Percentiles rank a stretch among this genome's conserved stretches.
phyloP scores from a whole-genome alignment of 2,797 vertebrate genomes.

The Fringilla coelebs region DNA sequence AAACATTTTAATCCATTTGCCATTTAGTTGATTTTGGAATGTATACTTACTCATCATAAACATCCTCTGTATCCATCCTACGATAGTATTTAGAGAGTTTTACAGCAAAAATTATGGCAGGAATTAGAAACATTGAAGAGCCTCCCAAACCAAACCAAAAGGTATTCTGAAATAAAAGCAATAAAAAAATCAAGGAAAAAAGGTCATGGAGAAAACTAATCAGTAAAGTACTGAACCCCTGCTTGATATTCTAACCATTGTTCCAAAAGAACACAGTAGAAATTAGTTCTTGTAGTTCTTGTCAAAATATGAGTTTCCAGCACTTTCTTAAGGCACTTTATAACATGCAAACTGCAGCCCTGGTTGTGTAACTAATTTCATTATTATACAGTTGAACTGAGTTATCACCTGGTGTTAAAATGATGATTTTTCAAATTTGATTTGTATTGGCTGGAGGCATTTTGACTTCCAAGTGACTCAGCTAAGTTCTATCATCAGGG shows the following conservation, averaged over 20 bases:
- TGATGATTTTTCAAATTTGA: not conserved
- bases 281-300: not conserved
- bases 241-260: not conserved
- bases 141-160: conserved; percentile 97
- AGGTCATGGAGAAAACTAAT: not conserved
- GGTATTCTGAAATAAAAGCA: conserved; percentile 81
- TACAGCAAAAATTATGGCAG: conserved; percentile 89
- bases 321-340: not conserved
- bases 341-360: not conserved
- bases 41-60: conserved; percentile 93
- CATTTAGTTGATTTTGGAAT: not conserved
- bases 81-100: conserved; percentile 95
- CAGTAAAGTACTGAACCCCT: not conserved
- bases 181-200: not conserved
- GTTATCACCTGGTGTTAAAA: conserved; percentile 14
- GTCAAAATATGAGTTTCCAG: not conserved
- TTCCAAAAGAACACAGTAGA: not conserved
- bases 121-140: conserved; percentile 86
- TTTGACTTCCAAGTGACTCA: conserved; percentile 9
- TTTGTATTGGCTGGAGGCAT: not conserved
- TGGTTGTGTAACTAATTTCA: conserved; percentile 19
- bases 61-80: conserved; percentile 96
- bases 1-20: not conserved
- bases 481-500: not conserved
- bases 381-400: conserved; percentile 20